Evolutionary conservation across 2,797 vertebrate species (phyloP), one percentile per base, ranked within the genome.

Genomic region (Micromesistius poutassou): DNA sequence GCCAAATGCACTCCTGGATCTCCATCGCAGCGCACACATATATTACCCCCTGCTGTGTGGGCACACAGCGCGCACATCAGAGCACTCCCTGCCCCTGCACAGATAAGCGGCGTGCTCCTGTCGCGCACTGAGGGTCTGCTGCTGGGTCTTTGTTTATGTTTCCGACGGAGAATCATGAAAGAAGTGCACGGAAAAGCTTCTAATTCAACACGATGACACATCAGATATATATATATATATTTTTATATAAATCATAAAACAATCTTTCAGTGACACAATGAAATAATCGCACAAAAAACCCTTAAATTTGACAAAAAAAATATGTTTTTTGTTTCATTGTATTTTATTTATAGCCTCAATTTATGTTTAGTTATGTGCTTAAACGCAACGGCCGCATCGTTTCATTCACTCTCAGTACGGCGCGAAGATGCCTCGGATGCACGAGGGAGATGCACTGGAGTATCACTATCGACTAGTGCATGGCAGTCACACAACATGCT

Each of bases 401-500:
- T 46, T 46, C 42, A 46, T 46, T 46, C 42, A 46, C 42, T 46
- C 42, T 46, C 36, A 8, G 36, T 38, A 38, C 7, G 7, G 36
- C 8, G 36, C 8, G 36, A 38, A 10, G 36, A 38, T 2, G 6
- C 36, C 36, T 38, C 50, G 50, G 14, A 62, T 62, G 14, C 50
- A 62, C 14, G 14, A 62, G 0, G 50, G 19, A 62, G 50, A 62
- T 14, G 50, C 83, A 83, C 73, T 77, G 80, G 80, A 81, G 76
- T 86, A 75, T 82, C 87, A 50, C 74, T 73, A 75, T 16, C 13
- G 42, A 46, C 36, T 10, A 38, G 42, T 16, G 87, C 86, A 86
- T 81, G 81, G 71, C 82, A 82, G 76, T 76, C 79, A 83, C 5
- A 77, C 80, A 78, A 84, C 85, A 81, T 77, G 88, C 87, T 82